Percentiles rank a stretch among this genome's conserved stretches.
Conservation (phyloP, 2,797 vertebrate species). For the Rhinogobio ventralis region DNA sequence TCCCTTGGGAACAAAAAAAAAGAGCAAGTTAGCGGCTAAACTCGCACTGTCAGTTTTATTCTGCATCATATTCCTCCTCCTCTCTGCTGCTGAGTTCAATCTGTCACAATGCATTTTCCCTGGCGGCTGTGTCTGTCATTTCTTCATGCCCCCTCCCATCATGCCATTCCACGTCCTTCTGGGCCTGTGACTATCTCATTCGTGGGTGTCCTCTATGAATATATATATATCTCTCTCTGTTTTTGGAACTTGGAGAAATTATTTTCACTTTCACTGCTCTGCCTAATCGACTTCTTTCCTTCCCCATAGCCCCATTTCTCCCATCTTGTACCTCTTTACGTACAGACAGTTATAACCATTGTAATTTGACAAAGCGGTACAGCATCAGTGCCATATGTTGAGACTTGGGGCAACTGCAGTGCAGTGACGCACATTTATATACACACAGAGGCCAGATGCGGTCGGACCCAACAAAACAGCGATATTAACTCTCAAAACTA, state of each 20-base stretch:
- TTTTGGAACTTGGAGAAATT: background rate
- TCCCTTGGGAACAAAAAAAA: conserved; percentile 30
- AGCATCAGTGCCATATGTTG: conserved; percentile 35
- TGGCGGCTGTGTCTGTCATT: background rate
- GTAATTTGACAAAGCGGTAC: conserved; percentile 7
- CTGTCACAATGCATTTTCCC: conserved; percentile 36
- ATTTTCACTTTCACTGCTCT: background rate
- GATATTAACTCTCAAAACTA: background rate
- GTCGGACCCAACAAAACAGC: background rate
- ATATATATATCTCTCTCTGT: background rate
- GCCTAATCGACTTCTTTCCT: conserved; percentile 25
- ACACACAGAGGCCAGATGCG: conserved; percentile 13
- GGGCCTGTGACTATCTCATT: conserved; percentile 9
- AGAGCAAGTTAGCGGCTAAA: conserved; percentile 33
- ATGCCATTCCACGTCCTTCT: background rate
- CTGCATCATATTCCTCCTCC: conserved; percentile 23
- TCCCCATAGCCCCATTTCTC: background rate
- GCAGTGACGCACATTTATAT: conserved; percentile 10
- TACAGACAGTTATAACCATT: conserved; percentile 8
- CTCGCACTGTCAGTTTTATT: conserved; percentile 28
- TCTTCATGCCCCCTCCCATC: background rate
- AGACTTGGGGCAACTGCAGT: conserved; percentile 14
- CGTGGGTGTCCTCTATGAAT: conserved; percentile 12
- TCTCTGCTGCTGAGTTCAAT: conserved; percentile 3
- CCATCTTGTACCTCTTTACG: conserved; percentile 22